Conservation (phyloP, 2,888 invertebrate species). For the Drosophila mulleri region DNA sequence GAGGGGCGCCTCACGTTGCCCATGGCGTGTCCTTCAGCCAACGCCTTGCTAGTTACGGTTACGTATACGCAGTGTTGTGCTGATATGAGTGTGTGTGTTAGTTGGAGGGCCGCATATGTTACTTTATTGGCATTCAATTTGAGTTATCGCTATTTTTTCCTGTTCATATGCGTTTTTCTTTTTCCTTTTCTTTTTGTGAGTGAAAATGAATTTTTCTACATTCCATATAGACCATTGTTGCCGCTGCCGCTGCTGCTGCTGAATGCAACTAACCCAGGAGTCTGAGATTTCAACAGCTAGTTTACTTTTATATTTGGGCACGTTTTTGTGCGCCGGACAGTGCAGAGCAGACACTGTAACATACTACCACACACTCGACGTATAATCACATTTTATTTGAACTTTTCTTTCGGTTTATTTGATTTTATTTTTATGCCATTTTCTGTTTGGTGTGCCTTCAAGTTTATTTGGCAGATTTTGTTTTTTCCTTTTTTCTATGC, state of each 20-base stretch:
- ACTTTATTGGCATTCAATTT: slow-evolving; percentile 84
- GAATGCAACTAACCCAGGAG: slow-evolving; percentile 54
- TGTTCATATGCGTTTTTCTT: slow-evolving; percentile 70
- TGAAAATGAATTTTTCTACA: slow-evolving; percentile 73
- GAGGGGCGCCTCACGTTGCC: slow-evolving; percentile 46
- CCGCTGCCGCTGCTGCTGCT: slow-evolving; percentile 12
- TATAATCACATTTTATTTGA: slow-evolving; percentile 75
- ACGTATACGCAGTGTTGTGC: slow-evolving; percentile 53
- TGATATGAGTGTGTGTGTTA: slow-evolving; percentile 33
- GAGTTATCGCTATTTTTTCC: slow-evolving; percentile 82
- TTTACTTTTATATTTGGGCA: slow-evolving; percentile 56
- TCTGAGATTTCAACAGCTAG: slow-evolving; percentile 66
- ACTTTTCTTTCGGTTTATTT: slow-evolving; percentile 75
- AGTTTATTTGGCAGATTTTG: slow-evolving; percentile 51
- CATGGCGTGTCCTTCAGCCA: slow-evolving; percentile 64
- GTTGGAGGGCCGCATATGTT: slow-evolving; percentile 74
- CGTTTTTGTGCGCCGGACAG: slow-evolving; percentile 46
- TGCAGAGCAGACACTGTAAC: background rate
- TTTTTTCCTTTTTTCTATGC: background rate
- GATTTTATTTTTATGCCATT: slow-evolving; percentile 66
- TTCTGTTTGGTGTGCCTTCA: slow-evolving; percentile 47
- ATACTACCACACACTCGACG: slow-evolving; percentile 23
- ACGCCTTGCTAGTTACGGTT: slow-evolving; percentile 70
- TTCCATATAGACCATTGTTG: slow-evolving; percentile 57
- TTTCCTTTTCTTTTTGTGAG: slow-evolving; percentile 40